Evolutionary conservation across 2,113 vertebrate species (phyloP).

Genomic region (Strix uralensis): DNA sequence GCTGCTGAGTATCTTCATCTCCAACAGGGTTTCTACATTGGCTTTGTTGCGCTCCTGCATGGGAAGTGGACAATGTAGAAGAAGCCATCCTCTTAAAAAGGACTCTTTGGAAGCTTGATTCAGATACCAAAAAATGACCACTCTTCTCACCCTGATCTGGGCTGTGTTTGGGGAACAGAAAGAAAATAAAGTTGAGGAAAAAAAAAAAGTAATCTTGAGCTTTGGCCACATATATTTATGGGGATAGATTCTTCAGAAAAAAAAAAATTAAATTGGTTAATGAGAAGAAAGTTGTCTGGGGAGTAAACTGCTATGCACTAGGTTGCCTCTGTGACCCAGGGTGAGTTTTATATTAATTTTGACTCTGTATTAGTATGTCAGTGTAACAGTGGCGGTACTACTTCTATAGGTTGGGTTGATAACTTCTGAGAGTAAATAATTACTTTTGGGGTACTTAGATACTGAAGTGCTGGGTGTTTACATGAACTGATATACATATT

Average conservation of each 20-base stretch:
- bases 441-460: neutral
- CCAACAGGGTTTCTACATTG: neutral
- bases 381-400: neutral
- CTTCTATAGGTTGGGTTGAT: neutral
- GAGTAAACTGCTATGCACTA: neutral
- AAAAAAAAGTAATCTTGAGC: neutral
- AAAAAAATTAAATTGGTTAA: no score
- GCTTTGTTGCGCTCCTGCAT: neutral
- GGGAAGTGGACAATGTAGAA: neutral
- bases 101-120: neutral
- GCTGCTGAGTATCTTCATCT: neutral
- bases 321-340: neutral
- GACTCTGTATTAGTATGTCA: neutral
- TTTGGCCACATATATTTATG: neutral
- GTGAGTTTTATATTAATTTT: neutral
- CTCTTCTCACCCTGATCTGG: neutral
- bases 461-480: neutral
- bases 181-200: neutral
- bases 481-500: neutral
- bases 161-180: neutral
- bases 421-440: neutral
- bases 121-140: neutral
- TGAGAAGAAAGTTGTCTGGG: neutral
- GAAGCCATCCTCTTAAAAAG: neutral
- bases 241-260: neutral